Percentiles rank a stretch among this genome's conserved stretches.
These are phyloP conservation scores for Neocrepidodera transversa DNA, from an alignment of 2,888 invertebrate species.

Conservation along the genomic window DNA sequence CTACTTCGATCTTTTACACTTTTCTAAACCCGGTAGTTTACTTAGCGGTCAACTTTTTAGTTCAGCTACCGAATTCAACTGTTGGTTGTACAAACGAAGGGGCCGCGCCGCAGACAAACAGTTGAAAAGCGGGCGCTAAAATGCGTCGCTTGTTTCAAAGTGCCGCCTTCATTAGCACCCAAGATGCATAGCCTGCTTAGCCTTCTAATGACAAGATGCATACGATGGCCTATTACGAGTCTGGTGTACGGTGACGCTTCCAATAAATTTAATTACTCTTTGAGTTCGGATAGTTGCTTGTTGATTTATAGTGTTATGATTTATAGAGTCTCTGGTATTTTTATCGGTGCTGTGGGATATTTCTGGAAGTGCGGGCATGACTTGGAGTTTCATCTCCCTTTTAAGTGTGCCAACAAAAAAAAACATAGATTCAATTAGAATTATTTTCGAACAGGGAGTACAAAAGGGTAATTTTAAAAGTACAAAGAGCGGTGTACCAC, in stretches of 20 bases:
- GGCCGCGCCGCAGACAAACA: conserved; percentile 14
- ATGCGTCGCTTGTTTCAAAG: conserved; percentile 37
- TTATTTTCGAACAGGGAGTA: background rate
- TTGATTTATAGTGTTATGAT: conserved; percentile 48
- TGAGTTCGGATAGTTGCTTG: conserved; percentile 40
- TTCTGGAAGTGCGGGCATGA: conserved; percentile 35
- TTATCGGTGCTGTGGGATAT: conserved; percentile 37
- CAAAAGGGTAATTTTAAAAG: background rate
- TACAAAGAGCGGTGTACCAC: too few relatives aligned
- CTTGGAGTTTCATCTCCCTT: background rate
- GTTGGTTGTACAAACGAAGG: conserved; percentile 18
- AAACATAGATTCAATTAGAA: conserved; percentile 19
- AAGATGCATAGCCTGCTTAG: conserved; percentile 48
- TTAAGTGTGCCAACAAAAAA: conserved; percentile 7
- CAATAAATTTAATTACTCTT: conserved; percentile 49
- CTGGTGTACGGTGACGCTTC: conserved; percentile 46
- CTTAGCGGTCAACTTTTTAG: conserved; percentile 1
- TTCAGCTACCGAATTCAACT: conserved; percentile 29
- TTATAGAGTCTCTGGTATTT: conserved; percentile 39
- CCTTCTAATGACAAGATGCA: conserved; percentile 50
- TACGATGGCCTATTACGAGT: conserved; percentile 49
- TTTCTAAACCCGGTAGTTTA: conserved; percentile 10
- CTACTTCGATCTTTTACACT: conserved; percentile 1
- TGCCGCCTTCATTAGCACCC: conserved; percentile 51
- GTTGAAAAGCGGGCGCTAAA: conserved; percentile 35